phyloP scores from a whole-genome alignment of 2,888 invertebrate species.

The Romanomermis culicivorax region DNA sequence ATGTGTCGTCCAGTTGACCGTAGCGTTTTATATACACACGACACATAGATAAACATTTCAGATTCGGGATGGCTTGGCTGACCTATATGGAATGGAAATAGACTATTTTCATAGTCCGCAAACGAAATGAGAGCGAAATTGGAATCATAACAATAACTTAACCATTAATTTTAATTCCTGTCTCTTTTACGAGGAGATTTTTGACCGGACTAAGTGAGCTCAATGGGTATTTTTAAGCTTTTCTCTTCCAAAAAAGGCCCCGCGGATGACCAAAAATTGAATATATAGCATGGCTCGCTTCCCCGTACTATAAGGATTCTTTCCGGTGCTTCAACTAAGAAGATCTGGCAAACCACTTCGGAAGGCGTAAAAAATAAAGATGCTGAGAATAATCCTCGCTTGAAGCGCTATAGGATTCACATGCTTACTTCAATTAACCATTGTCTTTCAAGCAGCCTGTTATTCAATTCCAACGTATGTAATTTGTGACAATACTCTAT shows the following conservation, averaged over 20 bases:
- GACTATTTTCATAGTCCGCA: neutral
- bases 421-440: conserved; percentile 3
- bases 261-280: no score
- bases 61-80: neutral
- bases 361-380: no score
- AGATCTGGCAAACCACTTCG: neutral
- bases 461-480: neutral
- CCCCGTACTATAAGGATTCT: no score
- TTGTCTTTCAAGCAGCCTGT: conserved; percentile 3
- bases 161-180: no score
- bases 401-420: no score
- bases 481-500: conserved; percentile 1
- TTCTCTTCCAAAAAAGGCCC: neutral
- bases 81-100: neutral
- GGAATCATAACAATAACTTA: neutral
- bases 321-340: no score
- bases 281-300: no score
- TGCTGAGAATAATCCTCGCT: no score
- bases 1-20: conserved; percentile 5
- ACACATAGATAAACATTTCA: neutral
- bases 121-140: neutral
- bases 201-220: neutral
- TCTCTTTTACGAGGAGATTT: no score
- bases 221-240: neutral
- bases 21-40: neutral